phyloP scores from a whole-genome alignment of 2,113 vertebrate genomes.

The Xiphorhynchus elegans region DNA sequence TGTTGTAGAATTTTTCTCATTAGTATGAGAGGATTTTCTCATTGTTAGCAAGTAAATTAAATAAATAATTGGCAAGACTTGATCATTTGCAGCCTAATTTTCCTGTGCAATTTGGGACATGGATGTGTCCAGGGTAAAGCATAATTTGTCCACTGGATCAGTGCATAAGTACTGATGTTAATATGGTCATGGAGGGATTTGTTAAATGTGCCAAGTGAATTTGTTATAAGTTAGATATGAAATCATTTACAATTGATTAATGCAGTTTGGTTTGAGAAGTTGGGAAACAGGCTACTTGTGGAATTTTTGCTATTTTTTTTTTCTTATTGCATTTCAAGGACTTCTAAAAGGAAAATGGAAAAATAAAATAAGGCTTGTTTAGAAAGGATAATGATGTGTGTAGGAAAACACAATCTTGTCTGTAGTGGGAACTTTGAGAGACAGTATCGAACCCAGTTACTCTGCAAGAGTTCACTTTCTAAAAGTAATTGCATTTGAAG shows the following conservation, averaged over 20 bases:
- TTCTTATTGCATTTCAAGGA: background rate
- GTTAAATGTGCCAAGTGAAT: conserved; percentile 17
- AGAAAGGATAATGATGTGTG: background rate
- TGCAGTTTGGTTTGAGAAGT: background rate
- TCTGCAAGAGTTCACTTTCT: background rate
- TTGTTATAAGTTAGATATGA: background rate
- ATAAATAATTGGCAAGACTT: conserved; percentile 31
- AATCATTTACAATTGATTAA: background rate
- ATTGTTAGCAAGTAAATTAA: conserved; percentile 46
- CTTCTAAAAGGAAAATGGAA: background rate
- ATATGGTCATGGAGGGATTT: background rate
- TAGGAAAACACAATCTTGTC: background rate
- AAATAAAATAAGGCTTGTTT: background rate
- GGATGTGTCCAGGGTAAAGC: background rate
- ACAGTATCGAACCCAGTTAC: background rate
- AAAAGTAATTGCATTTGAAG: background rate
- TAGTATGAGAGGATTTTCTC: conserved; percentile 23
- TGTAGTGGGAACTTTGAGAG: background rate
- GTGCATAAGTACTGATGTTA: background rate
- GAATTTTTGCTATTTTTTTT: background rate
- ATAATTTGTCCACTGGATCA: conserved; percentile 27
- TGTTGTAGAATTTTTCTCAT: conserved; percentile 20
- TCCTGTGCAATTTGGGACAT: background rate
- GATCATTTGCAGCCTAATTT: conserved; percentile 26
- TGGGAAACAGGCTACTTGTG: background rate